Evolutionary conservation across 2,888 invertebrate genomes (phyloP).

Genomic region (Antheraea yamamai): DNA sequence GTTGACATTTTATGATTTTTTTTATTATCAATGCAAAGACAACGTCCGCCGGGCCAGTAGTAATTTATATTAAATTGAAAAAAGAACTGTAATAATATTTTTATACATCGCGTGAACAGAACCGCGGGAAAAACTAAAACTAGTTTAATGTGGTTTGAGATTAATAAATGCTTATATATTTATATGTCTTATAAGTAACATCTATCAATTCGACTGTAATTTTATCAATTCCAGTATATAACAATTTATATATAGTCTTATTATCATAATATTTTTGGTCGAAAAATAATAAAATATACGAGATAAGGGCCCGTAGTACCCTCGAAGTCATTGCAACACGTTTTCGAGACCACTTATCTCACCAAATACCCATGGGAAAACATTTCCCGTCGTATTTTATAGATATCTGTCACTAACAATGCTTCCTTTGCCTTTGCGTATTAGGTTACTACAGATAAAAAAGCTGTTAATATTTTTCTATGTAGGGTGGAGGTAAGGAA

Average conservation of each 20-base stretch:
- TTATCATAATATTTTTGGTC: background rate
- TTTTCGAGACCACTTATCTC: conserved; percentile 20
- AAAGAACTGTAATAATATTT: too few relatives aligned
- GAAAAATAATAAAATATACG: conserved; percentile 1
- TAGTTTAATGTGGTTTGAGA: too few relatives aligned
- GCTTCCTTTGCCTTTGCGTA: conserved; percentile 14
- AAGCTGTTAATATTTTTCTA: background rate
- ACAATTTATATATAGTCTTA: background rate
- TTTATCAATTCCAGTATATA: background rate
- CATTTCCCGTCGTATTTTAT: conserved; percentile 10
- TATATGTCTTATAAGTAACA: too few relatives aligned
- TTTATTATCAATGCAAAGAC: too few relatives aligned
- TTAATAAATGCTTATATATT: too few relatives aligned
- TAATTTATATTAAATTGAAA: too few relatives aligned
- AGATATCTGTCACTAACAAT: conserved; percentile 24
- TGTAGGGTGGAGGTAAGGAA: too few relatives aligned
- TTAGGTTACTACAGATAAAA: conserved; percentile 22
- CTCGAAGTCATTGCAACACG: conserved; percentile 22
- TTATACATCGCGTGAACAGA: too few relatives aligned
- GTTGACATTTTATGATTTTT: too few relatives aligned
- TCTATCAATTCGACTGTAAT: background rate
- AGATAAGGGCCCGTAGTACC: conserved; percentile 9
- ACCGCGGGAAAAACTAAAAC: too few relatives aligned
- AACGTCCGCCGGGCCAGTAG: too few relatives aligned
- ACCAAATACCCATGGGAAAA: conserved; percentile 17